A percentile compares a stretch with the other conserved stretches of the same genome.
Evolutionary conservation across 2,797 vertebrate species (phyloP).

Genomic region (Acipenser ruthenus): DNA sequence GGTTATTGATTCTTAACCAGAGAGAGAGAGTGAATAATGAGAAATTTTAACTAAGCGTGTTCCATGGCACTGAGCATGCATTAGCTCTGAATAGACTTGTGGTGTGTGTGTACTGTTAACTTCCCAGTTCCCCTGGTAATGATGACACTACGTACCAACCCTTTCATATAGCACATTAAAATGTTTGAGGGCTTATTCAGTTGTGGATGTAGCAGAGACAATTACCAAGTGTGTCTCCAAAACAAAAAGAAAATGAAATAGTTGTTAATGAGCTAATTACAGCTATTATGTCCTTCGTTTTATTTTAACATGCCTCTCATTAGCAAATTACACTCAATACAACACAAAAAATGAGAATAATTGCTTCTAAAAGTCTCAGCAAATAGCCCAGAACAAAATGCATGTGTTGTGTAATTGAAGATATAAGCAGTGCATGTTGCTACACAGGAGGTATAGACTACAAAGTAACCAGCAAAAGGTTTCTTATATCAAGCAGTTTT

Average conservation of each 20-base stretch:
- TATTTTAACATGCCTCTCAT: constrained; percentile 1
- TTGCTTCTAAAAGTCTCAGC: not conserved
- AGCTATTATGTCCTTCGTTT: not conserved
- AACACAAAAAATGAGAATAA: not conserved
- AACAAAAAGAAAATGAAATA: not conserved
- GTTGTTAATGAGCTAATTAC: not conserved
- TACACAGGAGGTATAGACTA: too few relatives aligned
- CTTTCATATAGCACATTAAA: not conserved
- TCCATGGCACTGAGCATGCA: too few relatives aligned
- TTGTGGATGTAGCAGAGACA: not conserved
- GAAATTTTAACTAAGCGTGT: not conserved
- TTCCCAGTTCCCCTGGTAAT: not conserved
- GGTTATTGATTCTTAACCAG: not conserved
- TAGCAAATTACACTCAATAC: not conserved
- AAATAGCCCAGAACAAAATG: too few relatives aligned
- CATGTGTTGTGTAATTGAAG: too few relatives aligned
- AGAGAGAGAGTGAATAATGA: not conserved
- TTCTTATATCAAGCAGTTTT: too few relatives aligned
- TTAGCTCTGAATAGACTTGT: not conserved
- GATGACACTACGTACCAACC: not conserved
- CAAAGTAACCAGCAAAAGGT: too few relatives aligned
- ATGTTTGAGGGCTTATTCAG: not conserved
- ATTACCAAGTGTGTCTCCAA: not conserved
- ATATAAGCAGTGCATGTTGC: too few relatives aligned
- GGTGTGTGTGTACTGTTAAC: not conserved